Evolutionary conservation across 2,888 invertebrate species (phyloP).

Genomic region (Cephonodes hylas): DNA sequence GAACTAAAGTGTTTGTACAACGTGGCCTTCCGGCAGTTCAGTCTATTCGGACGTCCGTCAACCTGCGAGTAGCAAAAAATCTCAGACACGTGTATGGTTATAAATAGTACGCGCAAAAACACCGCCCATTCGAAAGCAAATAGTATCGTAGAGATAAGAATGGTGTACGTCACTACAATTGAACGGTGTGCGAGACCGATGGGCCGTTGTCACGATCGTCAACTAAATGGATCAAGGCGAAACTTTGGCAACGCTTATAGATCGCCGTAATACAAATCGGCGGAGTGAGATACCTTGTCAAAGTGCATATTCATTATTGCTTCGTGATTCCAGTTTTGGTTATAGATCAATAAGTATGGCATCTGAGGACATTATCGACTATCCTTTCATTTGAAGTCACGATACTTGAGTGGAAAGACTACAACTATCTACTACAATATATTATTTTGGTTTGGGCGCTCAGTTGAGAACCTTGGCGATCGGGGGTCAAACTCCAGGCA

Average conservation of each 20-base stretch:
- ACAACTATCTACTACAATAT: no score
- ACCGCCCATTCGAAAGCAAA: background rate
- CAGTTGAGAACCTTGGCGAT: no score
- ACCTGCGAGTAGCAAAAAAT: background rate
- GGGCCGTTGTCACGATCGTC: slow-evolving; percentile 4
- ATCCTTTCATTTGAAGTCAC: no score
- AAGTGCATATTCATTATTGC: background rate
- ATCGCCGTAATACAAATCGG: background rate
- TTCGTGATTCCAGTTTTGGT: background rate
- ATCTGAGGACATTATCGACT: no score
- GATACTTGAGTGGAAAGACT: no score
- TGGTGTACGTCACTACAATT: background rate
- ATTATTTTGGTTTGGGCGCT: no score
- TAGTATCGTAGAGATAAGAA: slow-evolving; percentile 5
- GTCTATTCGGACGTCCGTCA: background rate
- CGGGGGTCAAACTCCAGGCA: no score
- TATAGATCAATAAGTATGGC: no score
- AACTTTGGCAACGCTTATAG: slow-evolving; percentile 7
- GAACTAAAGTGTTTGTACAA: background rate
- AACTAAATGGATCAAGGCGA: slow-evolving; percentile 5
- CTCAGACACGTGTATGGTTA: background rate
- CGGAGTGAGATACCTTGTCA: background rate
- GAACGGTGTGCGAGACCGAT: slow-evolving; percentile 2
- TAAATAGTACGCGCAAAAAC: slow-evolving; percentile 6
- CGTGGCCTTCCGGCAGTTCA: background rate